Base-by-base conservation (phyloP, 2,113 vertebrate genomes). In the Bagarius yarrelli region DNA sequence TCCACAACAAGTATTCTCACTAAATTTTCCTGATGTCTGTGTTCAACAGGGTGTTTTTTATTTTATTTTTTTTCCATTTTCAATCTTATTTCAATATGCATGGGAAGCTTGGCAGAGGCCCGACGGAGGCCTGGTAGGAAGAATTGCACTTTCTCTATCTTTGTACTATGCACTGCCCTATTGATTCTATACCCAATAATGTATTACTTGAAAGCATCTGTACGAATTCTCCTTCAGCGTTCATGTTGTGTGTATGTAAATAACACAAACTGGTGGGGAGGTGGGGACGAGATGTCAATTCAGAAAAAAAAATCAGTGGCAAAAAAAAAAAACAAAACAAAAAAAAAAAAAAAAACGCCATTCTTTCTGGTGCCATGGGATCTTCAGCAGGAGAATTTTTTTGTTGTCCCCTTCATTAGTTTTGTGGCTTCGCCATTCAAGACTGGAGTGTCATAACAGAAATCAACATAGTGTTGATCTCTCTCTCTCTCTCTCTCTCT, bases 141-240 rank as follows among this genome's bases (percentile, higher is more conserved):
- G 95, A 96, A 95, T 96, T 98, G 98, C 97, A 99, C 97, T 99
- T 98, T 99, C 94, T 96, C 93, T 95, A 95, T 95, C 96, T 99
- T 98, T 99, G 95, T 99, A 99, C 97, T 99, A 98, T 99, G 98
- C 97, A 99, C 97, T 96, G 96, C 96, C 97, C 97, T 98, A 96
- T 97, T 99, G 97, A 99, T 98, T 99, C 97, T 96, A 94, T 92
- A 96, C 94, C 95, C 95, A 95, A 94, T 95, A 95, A 95, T 92
- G 90, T 96, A 95, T 94, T 97, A 99, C 96, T 98, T 98, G 96
- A 98, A 98, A 94, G 94, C 94, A 95, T 96, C 93, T 94, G 92
- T 95, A 94, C 93, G 90, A 95, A 94, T 94, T 78, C 90, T 94
- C 91, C 93, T 94, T 95, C 92, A 94, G 93, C 91, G 85, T 94